phyloP scores from a whole-genome alignment of 1,140 invertebrate species.

The Tachypleus tridentatus region DNA sequence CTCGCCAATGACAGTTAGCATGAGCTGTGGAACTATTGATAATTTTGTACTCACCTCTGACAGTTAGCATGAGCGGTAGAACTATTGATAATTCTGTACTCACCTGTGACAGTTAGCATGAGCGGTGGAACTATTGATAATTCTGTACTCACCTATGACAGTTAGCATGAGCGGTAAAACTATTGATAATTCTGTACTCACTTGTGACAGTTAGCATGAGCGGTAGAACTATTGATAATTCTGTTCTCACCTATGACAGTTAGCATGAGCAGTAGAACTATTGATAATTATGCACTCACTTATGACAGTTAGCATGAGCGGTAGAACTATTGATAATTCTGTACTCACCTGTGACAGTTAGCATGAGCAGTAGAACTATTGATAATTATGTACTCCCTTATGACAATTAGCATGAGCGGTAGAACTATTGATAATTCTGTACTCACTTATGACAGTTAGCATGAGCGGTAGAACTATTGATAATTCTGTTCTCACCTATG shows the following conservation, averaged over 20 bases:
- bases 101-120: slow-evolving; percentile 18
- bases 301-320: slow-evolving; percentile 14
- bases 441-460: slow-evolving; percentile 19
- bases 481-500: slow-evolving; percentile 12
- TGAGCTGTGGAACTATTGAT: background rate
- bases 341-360: slow-evolving; percentile 18
- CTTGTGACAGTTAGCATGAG: slow-evolving; percentile 16
- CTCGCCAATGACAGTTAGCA: slow-evolving; percentile 18
- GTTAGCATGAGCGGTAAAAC: slow-evolving; percentile 4
- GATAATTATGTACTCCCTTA: slow-evolving; percentile 8
- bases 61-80: slow-evolving; percentile 7
- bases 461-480: background rate
- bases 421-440: too few species aligned
- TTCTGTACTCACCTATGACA: slow-evolving; percentile 15
- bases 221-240: too few species aligned
- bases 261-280: slow-evolving; percentile 2
- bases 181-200: slow-evolving; percentile 3
- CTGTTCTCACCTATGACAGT: slow-evolving; percentile 16
- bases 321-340: too few species aligned
- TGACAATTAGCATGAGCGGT: slow-evolving; percentile 12
- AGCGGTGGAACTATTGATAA: too few species aligned
- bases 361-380: background rate
- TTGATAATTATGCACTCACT: slow-evolving; percentile 6
- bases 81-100: background rate
- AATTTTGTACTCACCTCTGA: slow-evolving; percentile 13